Conservation (phyloP, 1,140 invertebrate species). For the Batillaria attramentaria region DNA sequence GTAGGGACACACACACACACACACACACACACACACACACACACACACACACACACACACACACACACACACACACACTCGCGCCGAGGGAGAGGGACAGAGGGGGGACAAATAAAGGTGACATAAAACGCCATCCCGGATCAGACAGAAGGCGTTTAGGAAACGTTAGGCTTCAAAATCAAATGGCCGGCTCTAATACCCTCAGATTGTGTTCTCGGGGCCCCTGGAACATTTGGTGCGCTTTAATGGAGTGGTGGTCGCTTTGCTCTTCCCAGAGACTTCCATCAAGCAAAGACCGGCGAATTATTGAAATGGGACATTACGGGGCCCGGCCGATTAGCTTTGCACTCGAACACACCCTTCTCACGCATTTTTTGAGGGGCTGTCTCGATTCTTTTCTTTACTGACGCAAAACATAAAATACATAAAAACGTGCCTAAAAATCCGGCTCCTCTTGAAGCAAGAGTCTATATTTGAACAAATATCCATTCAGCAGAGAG, state of each 20-base stretch:
- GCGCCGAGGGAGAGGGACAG: not conserved
- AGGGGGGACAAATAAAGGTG: not conserved
- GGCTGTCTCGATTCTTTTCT: not conserved
- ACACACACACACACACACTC: constrained; percentile 13
- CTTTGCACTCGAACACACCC: not conserved
- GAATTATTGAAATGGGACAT: constrained; percentile 24
- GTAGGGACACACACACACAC: constrained; percentile 7
- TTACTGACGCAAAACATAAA: not conserved
- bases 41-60: constrained; percentile 10
- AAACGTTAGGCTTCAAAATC: not conserved
- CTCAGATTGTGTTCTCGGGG: not conserved
- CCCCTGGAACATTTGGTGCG: not conserved
- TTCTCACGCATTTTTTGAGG: no score
- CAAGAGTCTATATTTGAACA: not conserved
- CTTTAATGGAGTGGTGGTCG: constrained; percentile 20
- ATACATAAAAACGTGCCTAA: not conserved
- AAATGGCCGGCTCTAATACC: constrained; percentile 22
- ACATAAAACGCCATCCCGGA: constrained; percentile 15
- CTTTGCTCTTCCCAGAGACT: constrained; percentile 6
- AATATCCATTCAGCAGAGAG: not conserved
- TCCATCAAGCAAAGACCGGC: not conserved
- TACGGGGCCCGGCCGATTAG: not conserved
- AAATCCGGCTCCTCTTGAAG: not conserved
- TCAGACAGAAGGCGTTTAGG: not conserved
- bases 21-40: not conserved